Evolutionary conservation across 2,797 vertebrate genomes (phyloP).

Genomic region (Parotocinclus haroldoi): DNA sequence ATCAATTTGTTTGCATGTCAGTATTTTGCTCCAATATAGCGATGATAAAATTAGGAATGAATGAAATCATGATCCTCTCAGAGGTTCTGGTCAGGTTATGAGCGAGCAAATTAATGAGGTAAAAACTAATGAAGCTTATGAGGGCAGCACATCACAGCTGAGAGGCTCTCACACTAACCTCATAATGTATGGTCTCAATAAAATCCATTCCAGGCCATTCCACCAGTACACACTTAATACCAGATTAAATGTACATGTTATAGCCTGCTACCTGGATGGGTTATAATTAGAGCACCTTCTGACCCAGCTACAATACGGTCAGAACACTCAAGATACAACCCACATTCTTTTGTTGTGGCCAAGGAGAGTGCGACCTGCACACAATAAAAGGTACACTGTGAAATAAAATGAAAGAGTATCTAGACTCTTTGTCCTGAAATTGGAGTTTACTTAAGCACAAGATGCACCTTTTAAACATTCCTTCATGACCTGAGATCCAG

Average conservation of each 20-base stretch:
- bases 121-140: conserved; percentile 82
- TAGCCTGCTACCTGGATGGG: conserved; percentile 61
- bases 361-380: conserved; percentile 1
- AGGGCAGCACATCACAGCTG: conserved; percentile 74
- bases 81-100: conserved; percentile 62
- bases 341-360: conserved; percentile 12
- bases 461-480: no score
- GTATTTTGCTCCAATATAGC: conserved; percentile 6
- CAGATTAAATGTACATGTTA: conserved; percentile 76
- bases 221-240: conserved; percentile 71
- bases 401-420: no score
- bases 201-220: conserved; percentile 84
- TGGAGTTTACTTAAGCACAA: no score
- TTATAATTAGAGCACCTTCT: conserved; percentile 59
- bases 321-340: conserved; percentile 9
- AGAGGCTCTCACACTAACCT: conserved; percentile 76
- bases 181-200: conserved; percentile 81
- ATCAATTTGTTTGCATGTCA: conserved; percentile 20
- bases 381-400: no score
- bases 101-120: conserved; percentile 77
- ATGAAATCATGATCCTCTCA: conserved; percentile 10
- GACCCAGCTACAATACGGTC: conserved; percentile 23
- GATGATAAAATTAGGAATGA: conserved; percentile 14
- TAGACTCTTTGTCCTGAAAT: no score
- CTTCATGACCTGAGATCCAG: no score